Percentiles rank a stretch among this genome's conserved stretches.
Evolutionary conservation across 1,140 invertebrate genomes (phyloP).

Genomic region (Rhagoletis pomonella): DNA sequence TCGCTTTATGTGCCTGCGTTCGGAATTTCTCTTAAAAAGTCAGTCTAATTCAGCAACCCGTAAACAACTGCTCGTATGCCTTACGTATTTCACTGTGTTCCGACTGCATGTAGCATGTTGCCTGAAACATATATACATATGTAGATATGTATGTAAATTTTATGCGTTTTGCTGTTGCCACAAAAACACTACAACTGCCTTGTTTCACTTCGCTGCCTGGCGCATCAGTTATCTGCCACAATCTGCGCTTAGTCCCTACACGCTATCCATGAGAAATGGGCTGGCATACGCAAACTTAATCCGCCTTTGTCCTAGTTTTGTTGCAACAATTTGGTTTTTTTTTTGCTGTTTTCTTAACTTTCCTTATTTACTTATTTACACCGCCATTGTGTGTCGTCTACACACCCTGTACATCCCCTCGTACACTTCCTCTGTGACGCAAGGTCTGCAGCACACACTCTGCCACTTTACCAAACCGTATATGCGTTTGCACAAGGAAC

Average conservation of each 20-base stretch:
- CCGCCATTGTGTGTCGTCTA: neutral
- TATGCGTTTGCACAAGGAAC: neutral
- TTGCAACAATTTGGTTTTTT: neutral
- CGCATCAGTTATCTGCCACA: neutral
- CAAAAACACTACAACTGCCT: neutral
- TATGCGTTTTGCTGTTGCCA: neutral
- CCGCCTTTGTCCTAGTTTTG: neutral
- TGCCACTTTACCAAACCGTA: neutral
- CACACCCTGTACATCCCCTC: neutral
- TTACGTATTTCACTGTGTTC: neutral
- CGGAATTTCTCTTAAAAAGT: too few relatives aligned
- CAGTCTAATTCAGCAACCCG: neutral
- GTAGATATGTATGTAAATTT: neutral
- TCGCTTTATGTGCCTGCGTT: too few relatives aligned
- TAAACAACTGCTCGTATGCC: neutral
- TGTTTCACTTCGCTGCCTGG: too few relatives aligned
- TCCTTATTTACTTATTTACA: constrained; percentile 3
- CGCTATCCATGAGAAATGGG: neutral
- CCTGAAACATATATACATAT: neutral
- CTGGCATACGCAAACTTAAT: neutral
- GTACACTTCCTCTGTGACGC: neutral
- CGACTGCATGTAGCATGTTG: neutral
- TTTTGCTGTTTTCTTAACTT: neutral
- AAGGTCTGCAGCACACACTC: neutral
- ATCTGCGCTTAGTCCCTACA: neutral